A percentile compares a stretch with the other conserved stretches of the same genome.
These are phyloP conservation scores for Merops nubicus DNA, from an alignment of 2,113 vertebrate genomes.

Conservation along the genomic window DNA sequence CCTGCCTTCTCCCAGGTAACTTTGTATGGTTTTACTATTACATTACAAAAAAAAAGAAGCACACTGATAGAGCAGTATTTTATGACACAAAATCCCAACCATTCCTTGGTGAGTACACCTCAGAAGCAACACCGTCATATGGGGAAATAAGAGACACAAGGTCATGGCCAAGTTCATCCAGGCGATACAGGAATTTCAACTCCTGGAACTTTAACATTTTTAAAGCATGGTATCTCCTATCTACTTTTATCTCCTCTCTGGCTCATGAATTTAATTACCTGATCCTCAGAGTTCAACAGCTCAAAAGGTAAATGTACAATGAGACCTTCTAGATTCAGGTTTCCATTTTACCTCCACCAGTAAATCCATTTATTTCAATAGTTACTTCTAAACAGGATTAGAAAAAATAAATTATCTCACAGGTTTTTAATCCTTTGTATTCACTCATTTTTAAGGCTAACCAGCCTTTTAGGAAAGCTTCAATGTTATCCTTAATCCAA, in stretches of 20 bases:
- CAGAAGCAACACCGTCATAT: neutral
- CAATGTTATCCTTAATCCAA: conserved; percentile 24
- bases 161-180: neutral
- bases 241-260: neutral
- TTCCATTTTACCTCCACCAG: neutral
- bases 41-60: neutral
- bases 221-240: neutral
- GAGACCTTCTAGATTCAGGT: neutral
- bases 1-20: neutral
- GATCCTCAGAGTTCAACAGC: neutral
- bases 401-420: neutral
- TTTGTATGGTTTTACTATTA: neutral
- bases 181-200: neutral
- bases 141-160: neutral
- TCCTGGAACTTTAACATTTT: neutral
- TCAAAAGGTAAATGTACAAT: conserved; percentile 6
- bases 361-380: conserved; percentile 25
- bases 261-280: neutral
- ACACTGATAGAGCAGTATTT: neutral
- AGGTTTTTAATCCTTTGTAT: neutral
- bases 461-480: neutral
- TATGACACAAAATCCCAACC: neutral
- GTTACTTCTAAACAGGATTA: conserved; percentile 26
- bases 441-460: neutral
- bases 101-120: neutral